These are phyloP conservation scores for Actinemys pallida DNA, from an alignment of 2,113 vertebrate genomes.

Conservation along the genomic window DNA sequence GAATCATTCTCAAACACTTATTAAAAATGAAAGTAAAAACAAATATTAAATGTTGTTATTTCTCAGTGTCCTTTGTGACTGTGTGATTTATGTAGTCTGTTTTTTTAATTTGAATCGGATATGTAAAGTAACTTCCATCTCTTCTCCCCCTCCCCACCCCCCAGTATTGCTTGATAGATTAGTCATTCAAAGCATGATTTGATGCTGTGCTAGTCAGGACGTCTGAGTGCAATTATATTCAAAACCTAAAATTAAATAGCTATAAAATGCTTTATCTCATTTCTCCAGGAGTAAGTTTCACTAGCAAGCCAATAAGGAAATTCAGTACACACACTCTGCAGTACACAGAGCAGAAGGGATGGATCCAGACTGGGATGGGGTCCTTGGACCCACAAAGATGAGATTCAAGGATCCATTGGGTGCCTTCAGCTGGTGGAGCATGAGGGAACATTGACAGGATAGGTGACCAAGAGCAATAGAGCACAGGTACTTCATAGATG, in stretches of 20 bases:
- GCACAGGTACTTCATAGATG: neutral
- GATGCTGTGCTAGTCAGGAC: neutral
- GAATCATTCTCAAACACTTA: neutral
- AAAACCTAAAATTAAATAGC: neutral
- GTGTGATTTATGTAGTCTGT: neutral
- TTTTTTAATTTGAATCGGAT: neutral
- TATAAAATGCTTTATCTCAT: neutral
- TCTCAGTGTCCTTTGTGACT: neutral
- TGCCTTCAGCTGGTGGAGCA: neutral
- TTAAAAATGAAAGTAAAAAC: neutral
- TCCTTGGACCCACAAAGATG: rapidly evolving
- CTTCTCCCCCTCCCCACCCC: no score
- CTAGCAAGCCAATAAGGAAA: neutral
- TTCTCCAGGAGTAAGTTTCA: neutral
- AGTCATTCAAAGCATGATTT: neutral
- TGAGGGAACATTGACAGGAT: neutral
- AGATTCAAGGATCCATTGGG: neutral
- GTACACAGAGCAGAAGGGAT: neutral
- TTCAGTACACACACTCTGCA: neutral
- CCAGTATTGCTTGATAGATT: neutral
- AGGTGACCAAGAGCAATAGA: neutral
- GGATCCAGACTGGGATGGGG: neutral
- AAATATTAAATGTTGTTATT: neutral
- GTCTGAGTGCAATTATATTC: neutral
- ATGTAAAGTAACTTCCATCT: neutral